Evolutionary conservation across 1,140 invertebrate genomes (phyloP).

Genomic region (Drosophila santomea): DNA sequence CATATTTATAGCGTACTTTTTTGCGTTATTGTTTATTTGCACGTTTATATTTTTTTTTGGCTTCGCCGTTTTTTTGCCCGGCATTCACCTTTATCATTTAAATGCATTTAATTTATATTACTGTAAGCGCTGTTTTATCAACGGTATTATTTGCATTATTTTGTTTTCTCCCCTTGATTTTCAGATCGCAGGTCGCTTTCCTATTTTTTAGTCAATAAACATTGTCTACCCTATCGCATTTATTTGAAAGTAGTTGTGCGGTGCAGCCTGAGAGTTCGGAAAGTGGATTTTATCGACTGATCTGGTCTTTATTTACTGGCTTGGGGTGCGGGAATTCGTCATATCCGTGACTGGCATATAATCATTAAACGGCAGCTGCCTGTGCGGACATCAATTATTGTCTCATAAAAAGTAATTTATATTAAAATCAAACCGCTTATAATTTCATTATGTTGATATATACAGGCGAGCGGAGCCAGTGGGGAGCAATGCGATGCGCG

Average conservation of each 20-base stretch:
- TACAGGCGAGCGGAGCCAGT: slow-evolving; percentile 9
- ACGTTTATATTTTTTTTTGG: slow-evolving; percentile 24
- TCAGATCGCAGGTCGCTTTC: slow-evolving; percentile 15
- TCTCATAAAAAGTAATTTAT: slow-evolving; percentile 79
- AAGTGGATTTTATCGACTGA: not conserved
- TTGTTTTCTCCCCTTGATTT: slow-evolving; percentile 20
- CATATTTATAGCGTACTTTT: slow-evolving; percentile 73
- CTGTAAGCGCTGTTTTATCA: slow-evolving; percentile 49
- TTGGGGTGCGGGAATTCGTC: slow-evolving; percentile 11
- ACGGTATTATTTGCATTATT: slow-evolving; percentile 51
- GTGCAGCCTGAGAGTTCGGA: not conserved
- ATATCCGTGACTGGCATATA: slow-evolving; percentile 32
- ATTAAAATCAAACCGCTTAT: slow-evolving; percentile 81
- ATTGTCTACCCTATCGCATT: slow-evolving; percentile 67
- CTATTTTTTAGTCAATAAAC: slow-evolving; percentile 75
- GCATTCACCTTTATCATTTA: slow-evolving; percentile 56
- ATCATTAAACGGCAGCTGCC: slow-evolving; percentile 66
- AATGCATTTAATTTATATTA: slow-evolving; percentile 80
- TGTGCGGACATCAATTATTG: slow-evolving; percentile 63
- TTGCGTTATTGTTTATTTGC: slow-evolving; percentile 67
- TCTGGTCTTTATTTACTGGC: too few species aligned
- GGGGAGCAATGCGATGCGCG: slow-evolving; percentile 20
- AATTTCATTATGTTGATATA: slow-evolving; percentile 77
- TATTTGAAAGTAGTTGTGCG: slow-evolving; percentile 64
- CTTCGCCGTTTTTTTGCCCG: slow-evolving; percentile 30